phyloP scores from a whole-genome alignment of 64 coral and sea anemone species.

The Dendronephthya gigantea region DNA sequence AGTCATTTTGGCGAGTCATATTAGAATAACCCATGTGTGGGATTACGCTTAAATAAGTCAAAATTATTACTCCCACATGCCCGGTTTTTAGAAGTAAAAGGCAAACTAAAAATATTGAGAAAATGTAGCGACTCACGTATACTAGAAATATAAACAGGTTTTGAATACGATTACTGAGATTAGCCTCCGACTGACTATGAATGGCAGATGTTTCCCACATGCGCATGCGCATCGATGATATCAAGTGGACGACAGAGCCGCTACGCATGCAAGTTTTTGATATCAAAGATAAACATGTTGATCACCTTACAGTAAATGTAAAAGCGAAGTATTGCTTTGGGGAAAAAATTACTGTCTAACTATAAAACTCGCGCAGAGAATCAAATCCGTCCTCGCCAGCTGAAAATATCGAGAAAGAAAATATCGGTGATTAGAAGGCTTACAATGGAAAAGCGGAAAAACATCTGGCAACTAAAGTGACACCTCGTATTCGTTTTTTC shows the following conservation, averaged over 20 bases:
- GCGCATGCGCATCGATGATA: background rate
- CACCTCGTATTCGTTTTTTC: background rate
- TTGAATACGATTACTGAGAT: background rate
- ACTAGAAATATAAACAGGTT: background rate
- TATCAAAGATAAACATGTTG: background rate
- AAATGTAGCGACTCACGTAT: background rate
- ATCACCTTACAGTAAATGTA: background rate
- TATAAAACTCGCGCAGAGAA: background rate
- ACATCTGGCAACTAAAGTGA: background rate
- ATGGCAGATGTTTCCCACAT: background rate
- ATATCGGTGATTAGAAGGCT: no score
- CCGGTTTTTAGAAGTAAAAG: background rate
- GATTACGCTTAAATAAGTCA: no score
- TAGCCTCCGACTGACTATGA: background rate
- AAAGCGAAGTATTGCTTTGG: background rate
- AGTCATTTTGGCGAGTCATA: no score
- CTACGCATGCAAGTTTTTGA: background rate
- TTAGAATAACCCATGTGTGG: no score
- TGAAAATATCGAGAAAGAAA: background rate
- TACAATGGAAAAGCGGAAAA: background rate
- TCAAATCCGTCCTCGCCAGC: background rate
- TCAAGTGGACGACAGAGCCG: background rate
- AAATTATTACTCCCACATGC: background rate
- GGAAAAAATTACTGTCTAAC: background rate
- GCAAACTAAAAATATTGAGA: background rate